Conservation (phyloP, 1,140 invertebrate species). For the Pomacea maculata region DNA sequence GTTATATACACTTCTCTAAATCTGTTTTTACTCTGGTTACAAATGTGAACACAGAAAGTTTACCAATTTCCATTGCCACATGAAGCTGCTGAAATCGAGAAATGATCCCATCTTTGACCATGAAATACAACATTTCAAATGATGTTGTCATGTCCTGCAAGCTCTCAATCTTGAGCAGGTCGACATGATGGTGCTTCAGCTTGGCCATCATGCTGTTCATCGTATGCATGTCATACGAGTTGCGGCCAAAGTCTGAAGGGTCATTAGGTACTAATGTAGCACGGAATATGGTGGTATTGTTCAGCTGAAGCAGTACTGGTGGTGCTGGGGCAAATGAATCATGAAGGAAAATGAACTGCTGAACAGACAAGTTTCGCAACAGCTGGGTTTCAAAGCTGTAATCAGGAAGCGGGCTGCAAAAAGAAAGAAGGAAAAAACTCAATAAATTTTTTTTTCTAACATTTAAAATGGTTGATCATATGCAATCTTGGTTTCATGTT, state of each 20-base stretch:
- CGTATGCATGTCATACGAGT: slow-evolving; percentile 58
- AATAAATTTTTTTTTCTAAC: neutral
- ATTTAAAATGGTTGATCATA: neutral
- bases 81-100: slow-evolving; percentile 54
- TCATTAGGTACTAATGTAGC: slow-evolving; percentile 58
- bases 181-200: slow-evolving; percentile 45
- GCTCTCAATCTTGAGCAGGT: slow-evolving; percentile 54
- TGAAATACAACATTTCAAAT: slow-evolving; percentile 57
- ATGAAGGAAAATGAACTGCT: slow-evolving; percentile 46
- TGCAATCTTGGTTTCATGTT: no score
- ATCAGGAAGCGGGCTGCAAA: slow-evolving; percentile 49
- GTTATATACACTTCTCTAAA: neutral
- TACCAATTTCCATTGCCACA: slow-evolving; percentile 56
- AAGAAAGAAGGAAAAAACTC: slow-evolving; percentile 21
- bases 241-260: slow-evolving; percentile 58
- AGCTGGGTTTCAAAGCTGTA: slow-evolving; percentile 50
- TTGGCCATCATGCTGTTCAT: slow-evolving; percentile 51
- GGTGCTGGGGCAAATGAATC: slow-evolving; percentile 19
- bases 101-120: slow-evolving; percentile 54
- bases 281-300: slow-evolving; percentile 42
- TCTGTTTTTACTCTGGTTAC: neutral
- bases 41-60: slow-evolving; percentile 6
- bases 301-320: slow-evolving; percentile 20
- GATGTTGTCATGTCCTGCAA: slow-evolving; percentile 39
- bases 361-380: slow-evolving; percentile 47